Evolutionary conservation across 2,113 vertebrate species (phyloP).

Genomic region (Nesogale talazaci): DNA sequence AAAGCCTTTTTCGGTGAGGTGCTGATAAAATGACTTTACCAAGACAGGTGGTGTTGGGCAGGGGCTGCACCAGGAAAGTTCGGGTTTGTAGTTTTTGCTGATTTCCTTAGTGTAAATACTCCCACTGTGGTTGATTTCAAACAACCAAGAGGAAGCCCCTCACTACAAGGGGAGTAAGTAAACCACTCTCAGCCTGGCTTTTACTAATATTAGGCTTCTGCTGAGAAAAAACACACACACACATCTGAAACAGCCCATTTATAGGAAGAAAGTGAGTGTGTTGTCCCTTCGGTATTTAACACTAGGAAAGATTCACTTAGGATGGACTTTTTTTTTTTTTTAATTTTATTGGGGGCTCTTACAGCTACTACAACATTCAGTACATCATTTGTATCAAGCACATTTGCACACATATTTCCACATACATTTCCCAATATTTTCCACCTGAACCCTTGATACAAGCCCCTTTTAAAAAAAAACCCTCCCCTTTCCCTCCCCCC

Average conservation of each 20-base stretch:
- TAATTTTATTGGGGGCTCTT: no score
- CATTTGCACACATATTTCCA: no score
- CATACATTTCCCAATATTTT: no score
- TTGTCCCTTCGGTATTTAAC: not conserved
- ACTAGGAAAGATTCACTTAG: not conserved
- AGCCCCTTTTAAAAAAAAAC: no score
- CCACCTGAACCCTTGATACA: no score
- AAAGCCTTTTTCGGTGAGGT: not conserved
- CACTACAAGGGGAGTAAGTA: no score
- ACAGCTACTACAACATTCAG: no score
- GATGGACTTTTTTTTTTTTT: not conserved
- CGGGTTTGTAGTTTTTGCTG: not conserved
- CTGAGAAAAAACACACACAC: slow-evolving; percentile 26
- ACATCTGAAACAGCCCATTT: not conserved
- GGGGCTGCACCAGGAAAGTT: no score
- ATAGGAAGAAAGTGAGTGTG: not conserved
- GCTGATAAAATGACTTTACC: not conserved
- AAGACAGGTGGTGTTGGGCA: no score
- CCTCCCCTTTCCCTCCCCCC: no score
- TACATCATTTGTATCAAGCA: no score
- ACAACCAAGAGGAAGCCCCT: not conserved
- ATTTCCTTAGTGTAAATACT: not conserved
- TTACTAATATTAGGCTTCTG: not conserved
- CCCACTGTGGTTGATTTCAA: not conserved
- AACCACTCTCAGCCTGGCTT: not conserved